Conservation (phyloP, 2,113 vertebrate species). For the Python bivittatus region DNA sequence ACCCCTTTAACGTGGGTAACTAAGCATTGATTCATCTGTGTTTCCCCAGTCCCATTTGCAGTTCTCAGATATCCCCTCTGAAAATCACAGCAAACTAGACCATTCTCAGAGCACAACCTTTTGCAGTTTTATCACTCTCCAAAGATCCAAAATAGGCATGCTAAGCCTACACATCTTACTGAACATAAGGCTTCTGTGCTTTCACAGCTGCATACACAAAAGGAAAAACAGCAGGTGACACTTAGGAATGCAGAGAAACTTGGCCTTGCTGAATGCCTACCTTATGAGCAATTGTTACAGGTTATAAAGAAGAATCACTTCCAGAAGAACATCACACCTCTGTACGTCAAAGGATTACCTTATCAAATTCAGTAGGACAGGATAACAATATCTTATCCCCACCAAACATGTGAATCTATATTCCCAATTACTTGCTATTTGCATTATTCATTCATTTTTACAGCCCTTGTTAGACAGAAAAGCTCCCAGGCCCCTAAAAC, state of each 20-base stretch:
- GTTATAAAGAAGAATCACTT: no score
- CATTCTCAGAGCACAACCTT: neutral
- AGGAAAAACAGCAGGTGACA: neutral
- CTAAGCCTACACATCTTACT: no score
- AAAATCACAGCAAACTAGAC: neutral
- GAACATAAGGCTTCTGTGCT: neutral
- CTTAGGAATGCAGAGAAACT: neutral
- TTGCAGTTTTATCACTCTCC: neutral
- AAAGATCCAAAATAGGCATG: neutral
- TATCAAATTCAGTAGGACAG: no score
- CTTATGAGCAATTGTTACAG: neutral
- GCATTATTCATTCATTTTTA: no score
- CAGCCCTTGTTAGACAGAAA: neutral
- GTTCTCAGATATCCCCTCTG: neutral
- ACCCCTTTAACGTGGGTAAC: no score
- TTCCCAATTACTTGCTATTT: neutral
- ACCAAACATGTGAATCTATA: no score
- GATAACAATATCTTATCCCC: neutral
- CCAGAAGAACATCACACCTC: no score
- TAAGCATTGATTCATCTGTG: neutral
- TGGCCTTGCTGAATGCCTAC: neutral
- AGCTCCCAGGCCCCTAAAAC: no score
- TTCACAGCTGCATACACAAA: neutral
- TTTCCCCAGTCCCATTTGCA: neutral
- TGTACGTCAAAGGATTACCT: no score